A percentile compares a stretch with the other conserved stretches of the same genome.
Evolutionary conservation across 30 jellyfish, hydroid and myxozoan species (phyloP).

Genomic region (Pelagia noctiluca): DNA sequence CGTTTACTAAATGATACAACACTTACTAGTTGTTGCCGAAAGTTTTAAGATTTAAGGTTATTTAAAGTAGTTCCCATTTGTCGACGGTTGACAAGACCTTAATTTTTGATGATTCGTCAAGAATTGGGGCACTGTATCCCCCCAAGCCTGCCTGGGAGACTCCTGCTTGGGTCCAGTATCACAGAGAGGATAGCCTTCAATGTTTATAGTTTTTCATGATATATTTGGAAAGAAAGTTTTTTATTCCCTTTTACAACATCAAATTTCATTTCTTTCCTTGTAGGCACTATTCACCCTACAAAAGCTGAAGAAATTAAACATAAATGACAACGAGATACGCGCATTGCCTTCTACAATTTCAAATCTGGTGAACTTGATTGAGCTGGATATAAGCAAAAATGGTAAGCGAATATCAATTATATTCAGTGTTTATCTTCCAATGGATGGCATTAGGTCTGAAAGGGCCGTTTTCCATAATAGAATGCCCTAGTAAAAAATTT

Average conservation of each 20-base stretch:
- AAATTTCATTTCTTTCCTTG: constrained; percentile 2
- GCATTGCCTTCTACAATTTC: constrained; percentile 87
- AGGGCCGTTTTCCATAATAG: no score
- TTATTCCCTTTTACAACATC: not conserved
- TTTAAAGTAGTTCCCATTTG: no score
- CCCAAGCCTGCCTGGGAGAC: not conserved
- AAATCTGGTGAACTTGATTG: constrained; percentile 78
- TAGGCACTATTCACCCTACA: constrained; percentile 90
- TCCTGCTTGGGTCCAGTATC: not conserved
- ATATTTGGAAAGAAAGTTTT: not conserved
- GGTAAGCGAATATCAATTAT: constrained; percentile 47
- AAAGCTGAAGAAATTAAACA: constrained; percentile 70
- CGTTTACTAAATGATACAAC: no score
- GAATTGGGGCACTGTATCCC: not conserved
- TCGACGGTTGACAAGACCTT: no score
- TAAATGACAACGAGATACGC: constrained; percentile 88
- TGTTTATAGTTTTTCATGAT: not conserved
- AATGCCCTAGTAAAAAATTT: no score
- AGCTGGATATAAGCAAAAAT: constrained; percentile 89
- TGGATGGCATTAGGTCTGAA: no score
- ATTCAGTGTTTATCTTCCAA: no score
- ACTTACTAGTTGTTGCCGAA: no score
- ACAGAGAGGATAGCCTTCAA: no score
- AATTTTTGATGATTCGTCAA: not conserved
- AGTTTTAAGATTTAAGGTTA: no score